phyloP scores from a whole-genome alignment of 1,140 invertebrate species.

The Drosophila truncata region DNA sequence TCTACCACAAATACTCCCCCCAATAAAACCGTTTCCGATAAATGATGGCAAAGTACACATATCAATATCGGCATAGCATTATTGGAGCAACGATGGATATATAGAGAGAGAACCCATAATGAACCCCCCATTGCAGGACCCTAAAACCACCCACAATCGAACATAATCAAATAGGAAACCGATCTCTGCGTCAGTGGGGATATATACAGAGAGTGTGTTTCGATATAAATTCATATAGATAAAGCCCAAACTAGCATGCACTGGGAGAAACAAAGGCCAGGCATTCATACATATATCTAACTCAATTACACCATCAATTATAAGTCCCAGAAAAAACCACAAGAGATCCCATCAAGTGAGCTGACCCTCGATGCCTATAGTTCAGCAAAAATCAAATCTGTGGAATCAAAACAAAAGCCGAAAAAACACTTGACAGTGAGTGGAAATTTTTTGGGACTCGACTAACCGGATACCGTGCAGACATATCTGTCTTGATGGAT shows the following conservation, averaged over 20 bases:
- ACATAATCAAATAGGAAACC: slow-evolving; percentile 13
- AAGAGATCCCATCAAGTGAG: slow-evolving; percentile 24
- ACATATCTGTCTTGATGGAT: neutral
- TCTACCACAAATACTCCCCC: slow-evolving; percentile 5
- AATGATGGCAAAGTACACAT: slow-evolving; percentile 22
- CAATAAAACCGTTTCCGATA: slow-evolving; percentile 29
- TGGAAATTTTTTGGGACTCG: slow-evolving; percentile 5
- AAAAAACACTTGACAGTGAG: slow-evolving; percentile 21
- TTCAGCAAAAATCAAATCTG: slow-evolving; percentile 27
- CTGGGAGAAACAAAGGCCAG: slow-evolving; percentile 37
- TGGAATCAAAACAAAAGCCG: slow-evolving; percentile 72
- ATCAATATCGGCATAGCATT: neutral
- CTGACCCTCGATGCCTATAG: slow-evolving; percentile 19
- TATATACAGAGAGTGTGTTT: neutral
- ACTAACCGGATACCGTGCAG: slow-evolving; percentile 25
- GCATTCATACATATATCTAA: neutral
- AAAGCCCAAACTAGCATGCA: slow-evolving; percentile 18
- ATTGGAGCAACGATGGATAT: slow-evolving; percentile 24
- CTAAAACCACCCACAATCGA: slow-evolving; percentile 24
- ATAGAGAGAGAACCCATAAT: slow-evolving; percentile 3
- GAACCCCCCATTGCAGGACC: neutral
- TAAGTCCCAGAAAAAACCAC: neutral
- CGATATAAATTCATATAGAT: slow-evolving; percentile 16
- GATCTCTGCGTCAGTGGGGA: slow-evolving; percentile 28
- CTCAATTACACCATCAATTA: slow-evolving; percentile 49